Evolutionary conservation across 2,797 vertebrate genomes (phyloP).

Genomic region (Acanthiza pusilla): DNA sequence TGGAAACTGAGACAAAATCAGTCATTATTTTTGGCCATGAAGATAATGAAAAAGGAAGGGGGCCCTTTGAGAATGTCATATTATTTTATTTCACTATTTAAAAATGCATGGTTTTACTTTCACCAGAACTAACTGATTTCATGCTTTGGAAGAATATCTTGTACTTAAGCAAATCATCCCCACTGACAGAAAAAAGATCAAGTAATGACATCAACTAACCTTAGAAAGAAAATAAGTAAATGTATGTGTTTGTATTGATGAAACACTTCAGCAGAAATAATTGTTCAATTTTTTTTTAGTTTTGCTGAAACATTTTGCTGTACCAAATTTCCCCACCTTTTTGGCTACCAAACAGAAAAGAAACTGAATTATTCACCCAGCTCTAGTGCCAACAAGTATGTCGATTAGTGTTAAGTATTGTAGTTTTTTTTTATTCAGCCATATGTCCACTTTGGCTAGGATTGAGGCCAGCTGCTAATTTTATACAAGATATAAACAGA

Average conservation of each 20-base stretch:
- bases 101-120: not conserved
- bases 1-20: not conserved
- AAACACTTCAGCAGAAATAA: not conserved
- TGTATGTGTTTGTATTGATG: not conserved
- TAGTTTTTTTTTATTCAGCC: conserved; percentile 8
- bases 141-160: not conserved
- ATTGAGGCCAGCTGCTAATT: conserved; percentile 41
- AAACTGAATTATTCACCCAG: not conserved
- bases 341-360: not conserved
- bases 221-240: not conserved
- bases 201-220: not conserved
- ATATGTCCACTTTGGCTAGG: conserved; percentile 49
- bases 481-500: conserved; percentile 35
- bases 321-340: not conserved
- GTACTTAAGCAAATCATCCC: not conserved
- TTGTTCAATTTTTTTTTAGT: not conserved
- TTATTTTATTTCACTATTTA: not conserved
- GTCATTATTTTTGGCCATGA: not conserved
- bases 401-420: conserved; percentile 59
- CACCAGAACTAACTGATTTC: not conserved
- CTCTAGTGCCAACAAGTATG: conserved; percentile 25
- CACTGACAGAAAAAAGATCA: not conserved
- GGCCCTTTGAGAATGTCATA: not conserved
- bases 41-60: not conserved
- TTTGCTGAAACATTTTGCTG: not conserved